A percentile compares a stretch with the other conserved stretches of the same genome.
Conservation (phyloP, 92 coral and sea anemone species). For the Meandrina meandrites region DNA sequence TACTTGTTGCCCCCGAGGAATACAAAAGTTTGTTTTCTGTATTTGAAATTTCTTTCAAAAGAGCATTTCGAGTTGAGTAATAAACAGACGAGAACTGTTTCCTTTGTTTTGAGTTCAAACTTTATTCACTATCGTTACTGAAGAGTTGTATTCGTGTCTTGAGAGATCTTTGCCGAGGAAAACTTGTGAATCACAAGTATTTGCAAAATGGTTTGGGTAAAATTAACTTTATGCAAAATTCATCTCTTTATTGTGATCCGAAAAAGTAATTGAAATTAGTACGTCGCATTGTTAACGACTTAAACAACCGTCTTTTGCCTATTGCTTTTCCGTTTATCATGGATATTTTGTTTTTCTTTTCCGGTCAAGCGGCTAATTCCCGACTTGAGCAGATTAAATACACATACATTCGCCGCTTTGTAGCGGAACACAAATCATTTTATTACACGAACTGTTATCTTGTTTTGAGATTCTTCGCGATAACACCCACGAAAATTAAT, state of each 20-base stretch:
- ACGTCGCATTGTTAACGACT: constrained; percentile 51
- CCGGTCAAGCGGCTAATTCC: constrained; percentile 39
- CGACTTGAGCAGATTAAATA: constrained; percentile 64
- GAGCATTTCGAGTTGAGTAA: constrained; percentile 3
- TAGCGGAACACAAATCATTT: constrained; percentile 55
- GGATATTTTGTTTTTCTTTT: constrained; percentile 33
- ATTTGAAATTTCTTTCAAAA: background rate
- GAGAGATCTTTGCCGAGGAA: background rate
- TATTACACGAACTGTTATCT: constrained; percentile 76
- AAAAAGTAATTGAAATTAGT: constrained; percentile 64
- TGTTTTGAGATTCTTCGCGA: constrained; percentile 59
- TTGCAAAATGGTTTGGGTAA: constrained; percentile 13
- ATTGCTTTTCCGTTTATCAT: constrained; percentile 27
- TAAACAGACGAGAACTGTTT: background rate
- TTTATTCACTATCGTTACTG: background rate
- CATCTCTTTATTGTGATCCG: constrained; percentile 38
- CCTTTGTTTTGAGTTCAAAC: background rate
- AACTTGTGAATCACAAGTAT: background rate
- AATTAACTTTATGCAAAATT: constrained; percentile 43
- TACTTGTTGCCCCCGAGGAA: constrained; percentile 24
- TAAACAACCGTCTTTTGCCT: constrained; percentile 42
- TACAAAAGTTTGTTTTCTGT: constrained; percentile 8
- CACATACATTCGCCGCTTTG: constrained; percentile 58
- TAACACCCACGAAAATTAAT: constrained; percentile 55
- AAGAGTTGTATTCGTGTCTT: background rate